Evolutionary conservation across 2,113 vertebrate genomes (phyloP).

Genomic region (Ivindomyrus marchei): DNA sequence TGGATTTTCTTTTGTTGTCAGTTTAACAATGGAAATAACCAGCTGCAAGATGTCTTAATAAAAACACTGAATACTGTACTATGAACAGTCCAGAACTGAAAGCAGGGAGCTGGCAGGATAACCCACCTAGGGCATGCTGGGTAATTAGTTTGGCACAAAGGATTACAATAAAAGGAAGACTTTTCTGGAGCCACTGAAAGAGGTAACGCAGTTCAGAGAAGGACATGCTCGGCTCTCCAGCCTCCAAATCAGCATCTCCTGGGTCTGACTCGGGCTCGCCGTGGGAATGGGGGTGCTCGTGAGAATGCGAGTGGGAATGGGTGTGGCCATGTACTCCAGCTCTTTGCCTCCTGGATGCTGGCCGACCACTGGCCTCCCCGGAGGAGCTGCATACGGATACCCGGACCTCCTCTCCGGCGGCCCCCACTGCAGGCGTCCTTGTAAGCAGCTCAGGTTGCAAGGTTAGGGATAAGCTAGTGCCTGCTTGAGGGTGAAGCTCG

Average conservation of each 20-base stretch:
- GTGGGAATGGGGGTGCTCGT: conserved; percentile 43
- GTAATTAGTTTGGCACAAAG: conserved; percentile 78
- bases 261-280: conserved; percentile 50
- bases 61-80: neutral
- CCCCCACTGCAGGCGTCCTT: conserved; percentile 44
- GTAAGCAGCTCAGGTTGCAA: conserved; percentile 54
- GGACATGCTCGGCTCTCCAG: conserved; percentile 71
- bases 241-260: conserved; percentile 48
- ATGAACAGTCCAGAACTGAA: neutral
- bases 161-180: conserved; percentile 86
- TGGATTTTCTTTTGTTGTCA: neutral
- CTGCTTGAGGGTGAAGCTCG: conserved; percentile 53
- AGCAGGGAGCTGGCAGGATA: neutral
- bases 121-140: conserved; percentile 80
- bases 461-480: conserved; percentile 49
- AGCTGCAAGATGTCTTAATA: neutral
- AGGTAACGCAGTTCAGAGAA: conserved; percentile 78
- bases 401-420: conserved; percentile 59
- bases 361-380: conserved; percentile 56
- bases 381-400: conserved; percentile 57
- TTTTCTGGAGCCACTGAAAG: conserved; percentile 84
- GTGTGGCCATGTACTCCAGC: conserved; percentile 53
- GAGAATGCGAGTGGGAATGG: conserved; percentile 42
- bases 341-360: conserved; percentile 55
- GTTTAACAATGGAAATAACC: neutral